Base-by-base conservation (phyloP, 2,888 invertebrate species). In the Oegoconia quadripuncta region DNA sequence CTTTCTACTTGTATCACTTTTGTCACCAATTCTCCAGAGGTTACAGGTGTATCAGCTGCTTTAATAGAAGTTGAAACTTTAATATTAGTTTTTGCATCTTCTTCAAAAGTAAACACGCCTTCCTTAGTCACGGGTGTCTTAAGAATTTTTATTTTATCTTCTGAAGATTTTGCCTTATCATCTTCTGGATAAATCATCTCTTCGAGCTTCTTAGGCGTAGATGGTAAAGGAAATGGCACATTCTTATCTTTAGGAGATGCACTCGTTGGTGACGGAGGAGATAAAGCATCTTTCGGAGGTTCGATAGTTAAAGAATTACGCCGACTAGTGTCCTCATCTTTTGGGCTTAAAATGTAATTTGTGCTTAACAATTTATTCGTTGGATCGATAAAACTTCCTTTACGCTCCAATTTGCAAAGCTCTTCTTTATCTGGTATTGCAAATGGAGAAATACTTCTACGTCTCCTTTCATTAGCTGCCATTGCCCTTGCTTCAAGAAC, bases 381-480 rank as follows among this genome's bases (percentile, higher is more conserved):
- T 5, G 88, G 88, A 64, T 88, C 86, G 22, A 82, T 76, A 45
- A 88, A 88, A 51, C 88, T 88, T 37, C 86, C 82, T 61, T 83
- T 88, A 13, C 87, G 72, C 59, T 80, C 67, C 25, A 88, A 59
- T 38, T 50, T 56, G 37, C 39, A 50, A 11, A 61, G 33, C 52
- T 82, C 86, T 36, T 84, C 84, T 58, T 78, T 82, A 12, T 80
- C 83, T 33, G 74, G 82, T 46, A 88, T 26, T 11, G 88, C 88
- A 59, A 88, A 88, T 5, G 88, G 88, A 29, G 88, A 88, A 58
- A 88, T 83, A 71, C 88, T 88, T 50, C 88, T 70, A 11, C 88
- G 72, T 46, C 88, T 70, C 51, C 88, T 74, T 57, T 87, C 88
- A 52, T 65, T 74, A 14, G 79, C 86, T 35, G 78, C 87, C 41